These are phyloP conservation scores for Andrena haemorrhoa DNA, from an alignment of 2,888 invertebrate genomes.

Conservation along the genomic window DNA sequence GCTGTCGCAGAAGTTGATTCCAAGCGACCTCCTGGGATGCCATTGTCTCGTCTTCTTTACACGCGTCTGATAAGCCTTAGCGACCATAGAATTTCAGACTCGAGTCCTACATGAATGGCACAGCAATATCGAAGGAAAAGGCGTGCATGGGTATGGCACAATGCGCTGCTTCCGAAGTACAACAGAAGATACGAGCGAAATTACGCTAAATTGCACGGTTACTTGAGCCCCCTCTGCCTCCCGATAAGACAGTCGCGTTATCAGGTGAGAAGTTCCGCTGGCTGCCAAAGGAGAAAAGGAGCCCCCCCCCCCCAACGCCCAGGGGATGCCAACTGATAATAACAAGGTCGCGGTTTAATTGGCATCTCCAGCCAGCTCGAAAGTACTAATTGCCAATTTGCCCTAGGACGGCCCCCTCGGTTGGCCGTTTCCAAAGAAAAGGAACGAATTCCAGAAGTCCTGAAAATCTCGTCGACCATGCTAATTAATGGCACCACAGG, in stretches of 20 bases:
- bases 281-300: conserved; percentile 31
- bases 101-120: too few relatives aligned
- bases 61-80: neutral
- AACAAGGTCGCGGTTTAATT: conserved; percentile 55
- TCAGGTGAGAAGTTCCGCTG: conserved; percentile 31
- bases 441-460: neutral
- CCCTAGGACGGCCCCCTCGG: neutral
- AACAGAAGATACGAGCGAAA: neutral
- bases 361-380: conserved; percentile 6
- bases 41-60: neutral
- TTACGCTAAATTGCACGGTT: neutral
- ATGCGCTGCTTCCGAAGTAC: neutral
- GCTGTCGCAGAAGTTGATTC: too few relatives aligned
- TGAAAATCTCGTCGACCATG: neutral
- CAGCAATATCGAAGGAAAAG: too few relatives aligned
- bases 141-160: too few relatives aligned
- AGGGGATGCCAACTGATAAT: conserved; percentile 50
- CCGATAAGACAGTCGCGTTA: conserved; percentile 34
- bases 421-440: neutral
- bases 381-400: conserved; percentile 55
- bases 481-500: too few relatives aligned
- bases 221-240: conserved; percentile 9
- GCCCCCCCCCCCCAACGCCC: conserved; percentile 12
- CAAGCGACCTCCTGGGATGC: neutral
- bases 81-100: too few relatives aligned